Evolutionary conservation across 2,113 vertebrate genomes (phyloP).

Genomic region (Sceloporus undulatus): DNA sequence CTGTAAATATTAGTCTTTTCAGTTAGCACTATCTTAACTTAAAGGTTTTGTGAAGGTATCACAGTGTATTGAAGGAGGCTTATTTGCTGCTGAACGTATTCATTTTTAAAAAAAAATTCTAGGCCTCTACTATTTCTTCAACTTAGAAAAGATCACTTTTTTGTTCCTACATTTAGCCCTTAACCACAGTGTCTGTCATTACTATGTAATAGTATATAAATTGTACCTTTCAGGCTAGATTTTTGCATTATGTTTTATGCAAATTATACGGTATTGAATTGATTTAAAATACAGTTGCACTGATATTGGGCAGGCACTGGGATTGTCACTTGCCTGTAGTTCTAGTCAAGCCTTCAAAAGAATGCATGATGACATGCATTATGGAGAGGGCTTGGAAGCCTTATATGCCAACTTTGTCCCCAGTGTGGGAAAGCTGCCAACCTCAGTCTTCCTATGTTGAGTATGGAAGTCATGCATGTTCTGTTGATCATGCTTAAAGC

Average conservation of each 20-base stretch:
- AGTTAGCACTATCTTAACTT: not conserved
- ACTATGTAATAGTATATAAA: not conserved
- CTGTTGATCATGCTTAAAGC: not conserved
- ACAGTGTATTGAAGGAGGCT: slow-evolving; percentile 17
- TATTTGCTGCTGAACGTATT: no score
- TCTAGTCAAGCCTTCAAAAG: not conserved
- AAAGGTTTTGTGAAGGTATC: not conserved
- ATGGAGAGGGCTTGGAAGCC: not conserved
- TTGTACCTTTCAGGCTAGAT: not conserved
- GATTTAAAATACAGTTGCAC: not conserved
- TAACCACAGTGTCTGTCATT: not conserved
- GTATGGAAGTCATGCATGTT: not conserved
- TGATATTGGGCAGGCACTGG: not conserved
- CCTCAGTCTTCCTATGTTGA: not conserved
- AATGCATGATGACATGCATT: not conserved
- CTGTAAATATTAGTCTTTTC: not conserved
- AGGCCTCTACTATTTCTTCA: not conserved
- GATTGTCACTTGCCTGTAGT: not conserved
- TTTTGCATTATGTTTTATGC: not conserved
- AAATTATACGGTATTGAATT: not conserved
- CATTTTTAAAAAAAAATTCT: not conserved
- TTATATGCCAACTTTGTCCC: not conserved
- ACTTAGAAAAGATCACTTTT: not conserved
- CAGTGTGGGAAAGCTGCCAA: not conserved
- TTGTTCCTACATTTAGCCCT: not conserved